Base-by-base conservation (phyloP, 1,140 invertebrate genomes). In the Andrena cerasifolii region DNA sequence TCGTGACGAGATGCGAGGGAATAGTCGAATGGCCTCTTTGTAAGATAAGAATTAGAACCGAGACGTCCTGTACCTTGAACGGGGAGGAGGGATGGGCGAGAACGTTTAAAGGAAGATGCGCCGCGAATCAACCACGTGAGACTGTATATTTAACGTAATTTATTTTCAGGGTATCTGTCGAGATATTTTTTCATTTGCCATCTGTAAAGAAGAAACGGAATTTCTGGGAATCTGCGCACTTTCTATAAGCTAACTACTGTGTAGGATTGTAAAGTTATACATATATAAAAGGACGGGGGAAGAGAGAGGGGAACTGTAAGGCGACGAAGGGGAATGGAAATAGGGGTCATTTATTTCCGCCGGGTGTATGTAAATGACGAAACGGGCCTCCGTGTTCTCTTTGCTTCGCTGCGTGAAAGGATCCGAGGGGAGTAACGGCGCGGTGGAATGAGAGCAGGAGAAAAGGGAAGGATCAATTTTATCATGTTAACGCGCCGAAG, bases 221-320 rank as follows among this genome's bases (percentile, higher is more conserved):
- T 61, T 78, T 73, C 63, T 62, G 58, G 51, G 45, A 49, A 73
- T 78, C 40, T 63, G 63, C 51, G 76, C 70, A 78, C 59, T 78
- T 73, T 78, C 47, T 73, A 62, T 71, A 71, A 47, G 33, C 56
- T 73, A 72, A 40, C 36, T 40, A 40, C 36, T 40, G 58, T 67
- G 47, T 40, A 36, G 31, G 65, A 82, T 45, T 85, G 58, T 86
- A 87, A 77, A 86, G 75, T 86, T 88, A 87, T 87, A 78, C 80
- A 89, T 88, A 80, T 77, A 66, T 63, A 74, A 82, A 70, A 72
- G 63, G 49, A 71, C n/a, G n/a, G 59, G 51, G 62, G 58, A 75
- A 78, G 74, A 21, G 59, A 74, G 56, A 65, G 54, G 21, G 58
- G 59, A 67, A 78, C 49, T 73, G 47, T 78, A 53, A 49, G 51